These are phyloP conservation scores for Amphiura filiformis DNA, from an alignment of 35 echinoderm and acorn worm genomes.

Conservation along the genomic window DNA sequence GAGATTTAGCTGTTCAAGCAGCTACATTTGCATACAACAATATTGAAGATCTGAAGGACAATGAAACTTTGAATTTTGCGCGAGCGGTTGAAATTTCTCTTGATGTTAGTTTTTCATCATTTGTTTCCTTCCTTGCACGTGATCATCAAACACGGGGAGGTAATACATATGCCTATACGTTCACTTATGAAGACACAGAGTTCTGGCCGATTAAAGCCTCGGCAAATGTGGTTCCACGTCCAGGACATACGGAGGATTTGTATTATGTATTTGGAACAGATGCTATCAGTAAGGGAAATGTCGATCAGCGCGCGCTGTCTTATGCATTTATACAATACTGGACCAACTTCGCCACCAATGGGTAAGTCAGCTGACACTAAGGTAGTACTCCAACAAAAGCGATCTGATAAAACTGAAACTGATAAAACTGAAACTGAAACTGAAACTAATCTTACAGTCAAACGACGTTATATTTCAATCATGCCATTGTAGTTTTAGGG, in stretches of 20 bases:
- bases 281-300: neutral
- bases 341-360: constrained; percentile 27
- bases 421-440: too few species aligned
- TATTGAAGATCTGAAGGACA: neutral
- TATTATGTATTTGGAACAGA: neutral
- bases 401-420: too few species aligned
- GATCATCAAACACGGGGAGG: neutral
- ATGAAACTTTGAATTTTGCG: neutral
- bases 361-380: neutral
- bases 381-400: neutral
- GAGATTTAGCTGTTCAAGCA: neutral
- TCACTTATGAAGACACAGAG: neutral
- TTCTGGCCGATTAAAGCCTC: neutral
- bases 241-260: neutral
- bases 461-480: too few species aligned
- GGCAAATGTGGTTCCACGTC: neutral
- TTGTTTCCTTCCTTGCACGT: neutral
- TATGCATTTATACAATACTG: neutral
- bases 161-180: neutral
- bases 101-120: neutral
- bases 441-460: too few species aligned
- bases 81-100: neutral
- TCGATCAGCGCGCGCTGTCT: neutral
- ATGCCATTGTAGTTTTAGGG: too few species aligned
- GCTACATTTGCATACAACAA: neutral